A percentile compares a stretch with the other conserved stretches of the same genome.
Conservation (phyloP, 2,797 vertebrate species). For the Myotis myotis region DNA sequence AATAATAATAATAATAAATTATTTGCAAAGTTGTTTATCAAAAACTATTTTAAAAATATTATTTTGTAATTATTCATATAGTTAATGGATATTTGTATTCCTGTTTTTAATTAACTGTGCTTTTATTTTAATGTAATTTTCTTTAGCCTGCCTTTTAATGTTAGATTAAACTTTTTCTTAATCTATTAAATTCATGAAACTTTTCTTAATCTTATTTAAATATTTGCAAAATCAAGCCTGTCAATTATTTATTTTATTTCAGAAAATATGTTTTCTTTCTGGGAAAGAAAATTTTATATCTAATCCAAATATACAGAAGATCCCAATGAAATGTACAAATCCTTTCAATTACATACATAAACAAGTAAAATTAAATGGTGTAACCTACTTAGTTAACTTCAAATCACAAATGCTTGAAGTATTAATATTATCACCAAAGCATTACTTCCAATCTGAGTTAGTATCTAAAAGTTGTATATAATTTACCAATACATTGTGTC, state of each 20-base stretch:
- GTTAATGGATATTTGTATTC: not conserved
- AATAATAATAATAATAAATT: not conserved
- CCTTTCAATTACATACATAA: not conserved
- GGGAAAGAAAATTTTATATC: not conserved
- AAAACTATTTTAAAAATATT: not conserved
- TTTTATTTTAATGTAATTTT: constrained; percentile 24
- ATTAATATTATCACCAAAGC: not conserved
- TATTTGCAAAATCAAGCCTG: not conserved
- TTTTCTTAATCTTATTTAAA: not conserved
- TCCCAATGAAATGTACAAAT: not conserved
- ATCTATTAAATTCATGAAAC: not conserved
- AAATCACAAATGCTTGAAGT: not conserved
- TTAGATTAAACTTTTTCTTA: not conserved
- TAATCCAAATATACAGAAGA: not conserved
- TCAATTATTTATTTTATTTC: constrained; percentile 4
- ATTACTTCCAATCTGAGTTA: not conserved
- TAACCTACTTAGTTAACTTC: not conserved
- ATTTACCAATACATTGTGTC: not conserved
- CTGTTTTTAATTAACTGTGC: not conserved
- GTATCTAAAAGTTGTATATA: not conserved
- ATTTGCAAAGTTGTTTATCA: not conserved
- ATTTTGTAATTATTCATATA: not conserved
- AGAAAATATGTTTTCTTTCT: not conserved
- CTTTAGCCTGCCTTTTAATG: not conserved
- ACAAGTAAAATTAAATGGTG: not conserved